A percentile compares a stretch with the other conserved stretches of the same genome.
These are phyloP conservation scores for Cephalotes varians DNA, from an alignment of 2,888 invertebrate genomes.

Conservation along the genomic window DNA sequence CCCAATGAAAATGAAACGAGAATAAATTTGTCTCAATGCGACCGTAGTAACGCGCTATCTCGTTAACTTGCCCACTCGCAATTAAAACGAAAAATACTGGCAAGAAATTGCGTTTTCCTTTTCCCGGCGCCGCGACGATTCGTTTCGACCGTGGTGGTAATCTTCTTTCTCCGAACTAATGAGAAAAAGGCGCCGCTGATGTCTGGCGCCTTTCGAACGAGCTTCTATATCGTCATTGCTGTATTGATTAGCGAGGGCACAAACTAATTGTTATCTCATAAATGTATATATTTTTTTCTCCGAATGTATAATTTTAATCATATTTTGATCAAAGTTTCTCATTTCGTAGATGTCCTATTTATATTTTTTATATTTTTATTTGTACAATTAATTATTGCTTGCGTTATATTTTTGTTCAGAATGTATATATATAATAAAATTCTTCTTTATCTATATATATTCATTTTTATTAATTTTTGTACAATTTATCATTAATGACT, in stretches of 20 bases:
- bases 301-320: neutral
- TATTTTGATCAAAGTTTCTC: neutral
- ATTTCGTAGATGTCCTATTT: neutral
- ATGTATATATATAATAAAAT: neutral
- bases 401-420: neutral
- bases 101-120: slow-evolving; percentile 56
- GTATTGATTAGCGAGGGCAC: neutral
- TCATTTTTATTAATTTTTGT: neutral
- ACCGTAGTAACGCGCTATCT: slow-evolving; percentile 45
- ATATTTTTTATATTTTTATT: neutral
- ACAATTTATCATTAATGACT: neutral
- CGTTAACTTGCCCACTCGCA: slow-evolving; percentile 58
- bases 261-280: neutral
- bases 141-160: slow-evolving; percentile 42
- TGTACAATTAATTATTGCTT: neutral
- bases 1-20: slow-evolving; percentile 56
- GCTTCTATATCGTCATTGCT: slow-evolving; percentile 41
- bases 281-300: neutral
- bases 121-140: slow-evolving; percentile 18
- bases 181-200: slow-evolving; percentile 39
- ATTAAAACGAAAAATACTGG: slow-evolving; percentile 63
- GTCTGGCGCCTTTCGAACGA: slow-evolving; percentile 21
- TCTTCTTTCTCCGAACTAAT: slow-evolving; percentile 44
- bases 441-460: neutral
- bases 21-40: slow-evolving; percentile 52